Conservation (phyloP, 2,113 vertebrate species). For the Rana temporaria region DNA sequence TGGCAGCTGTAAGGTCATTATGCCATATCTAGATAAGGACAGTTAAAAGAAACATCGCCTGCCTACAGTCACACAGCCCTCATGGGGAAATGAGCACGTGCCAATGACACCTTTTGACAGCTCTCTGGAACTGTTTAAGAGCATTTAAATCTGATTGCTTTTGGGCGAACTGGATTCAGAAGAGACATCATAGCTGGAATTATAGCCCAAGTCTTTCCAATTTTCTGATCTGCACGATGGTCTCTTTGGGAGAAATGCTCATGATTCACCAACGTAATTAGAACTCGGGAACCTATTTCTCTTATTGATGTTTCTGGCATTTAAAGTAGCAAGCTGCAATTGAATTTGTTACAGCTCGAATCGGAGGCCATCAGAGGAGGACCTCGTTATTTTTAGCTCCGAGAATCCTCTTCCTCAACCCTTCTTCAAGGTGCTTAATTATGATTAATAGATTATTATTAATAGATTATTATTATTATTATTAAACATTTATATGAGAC, state of each 20-base stretch:
- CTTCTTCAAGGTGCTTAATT: neutral
- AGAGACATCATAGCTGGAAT: slow-evolving; percentile 15
- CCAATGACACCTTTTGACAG: neutral
- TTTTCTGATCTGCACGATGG: neutral
- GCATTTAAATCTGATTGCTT: slow-evolving; percentile 10
- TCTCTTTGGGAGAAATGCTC: slow-evolving; percentile 33
- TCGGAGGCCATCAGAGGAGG: slow-evolving; percentile 21
- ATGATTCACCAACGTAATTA: slow-evolving; percentile 34
- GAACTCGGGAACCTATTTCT: neutral
- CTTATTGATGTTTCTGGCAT: slow-evolving; percentile 35
- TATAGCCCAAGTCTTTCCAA: slow-evolving; percentile 27
- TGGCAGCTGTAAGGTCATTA: neutral
- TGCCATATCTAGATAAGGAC: neutral
- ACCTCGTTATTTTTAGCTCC: slow-evolving; percentile 3
- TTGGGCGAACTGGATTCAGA: neutral
- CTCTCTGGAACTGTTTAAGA: neutral
- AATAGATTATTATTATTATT: neutral
- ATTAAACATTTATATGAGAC: neutral
- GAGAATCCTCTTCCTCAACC: neutral
- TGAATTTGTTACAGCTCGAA: slow-evolving; percentile 3
- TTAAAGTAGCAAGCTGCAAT: slow-evolving; percentile 32
- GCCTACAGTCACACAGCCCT: neutral
- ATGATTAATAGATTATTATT: neutral
- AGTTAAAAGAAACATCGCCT: neutral
- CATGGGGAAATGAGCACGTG: neutral